Conservation (phyloP, 2,888 invertebrate species). For the Willowsia nigromaculata region DNA sequence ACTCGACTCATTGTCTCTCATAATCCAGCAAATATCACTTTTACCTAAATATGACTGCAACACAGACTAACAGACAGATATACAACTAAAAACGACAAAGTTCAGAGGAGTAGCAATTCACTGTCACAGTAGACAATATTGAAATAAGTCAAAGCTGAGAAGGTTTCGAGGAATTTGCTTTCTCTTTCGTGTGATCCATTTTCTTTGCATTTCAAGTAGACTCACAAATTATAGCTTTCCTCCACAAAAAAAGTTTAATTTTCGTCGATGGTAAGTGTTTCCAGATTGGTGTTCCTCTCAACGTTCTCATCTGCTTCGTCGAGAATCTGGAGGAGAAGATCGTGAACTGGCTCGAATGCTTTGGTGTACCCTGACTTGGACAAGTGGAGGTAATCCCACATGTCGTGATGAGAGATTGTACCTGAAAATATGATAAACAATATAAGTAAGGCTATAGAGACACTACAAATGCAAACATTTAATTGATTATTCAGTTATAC, state of each 20-base stretch:
- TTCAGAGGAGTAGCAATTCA: too few species aligned
- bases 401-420: constrained; percentile 92
- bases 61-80: background rate
- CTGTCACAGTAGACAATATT: too few species aligned
- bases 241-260: constrained; percentile 16
- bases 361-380: constrained; percentile 93
- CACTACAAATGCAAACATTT: background rate
- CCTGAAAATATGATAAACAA: constrained; percentile 79
- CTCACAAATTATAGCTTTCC: background rate
- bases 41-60: too few species aligned
- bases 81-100: background rate
- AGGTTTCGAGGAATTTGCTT: too few species aligned
- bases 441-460: background rate
- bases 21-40: too few species aligned
- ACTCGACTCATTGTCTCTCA: too few species aligned
- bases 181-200: too few species aligned
- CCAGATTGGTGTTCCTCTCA: constrained; percentile 47
- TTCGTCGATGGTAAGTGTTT: constrained; percentile 46
- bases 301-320: constrained; percentile 82
- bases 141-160: too few species aligned
- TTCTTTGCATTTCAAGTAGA: background rate
- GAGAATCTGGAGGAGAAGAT: constrained; percentile 88
- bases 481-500: too few species aligned
- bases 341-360: constrained; percentile 91
- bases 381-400: constrained; percentile 94